A percentile compares a stretch with the other conserved stretches of the same genome.
Conservation (phyloP, 2,797 vertebrate genomes). For the Pseudochaenichthys georgianus region DNA sequence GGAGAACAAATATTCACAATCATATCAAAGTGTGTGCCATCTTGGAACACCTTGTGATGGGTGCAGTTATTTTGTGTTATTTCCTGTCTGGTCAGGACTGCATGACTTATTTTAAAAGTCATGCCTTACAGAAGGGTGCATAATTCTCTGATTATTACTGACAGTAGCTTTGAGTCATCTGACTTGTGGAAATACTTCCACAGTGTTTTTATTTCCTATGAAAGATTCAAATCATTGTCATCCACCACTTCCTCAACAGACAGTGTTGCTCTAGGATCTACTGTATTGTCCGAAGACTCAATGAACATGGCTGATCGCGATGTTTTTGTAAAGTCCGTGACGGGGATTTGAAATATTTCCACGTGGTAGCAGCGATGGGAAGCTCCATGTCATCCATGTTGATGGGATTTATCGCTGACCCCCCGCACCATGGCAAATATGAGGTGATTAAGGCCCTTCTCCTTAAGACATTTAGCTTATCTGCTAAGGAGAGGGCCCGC, state of each 20-base stretch:
- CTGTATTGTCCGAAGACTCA: too few relatives aligned
- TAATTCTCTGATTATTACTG: neutral
- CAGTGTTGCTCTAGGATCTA: neutral
- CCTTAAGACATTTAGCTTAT: too few relatives aligned
- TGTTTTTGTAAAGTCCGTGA: too few relatives aligned
- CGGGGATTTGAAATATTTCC: too few relatives aligned
- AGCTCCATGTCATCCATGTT: too few relatives aligned
- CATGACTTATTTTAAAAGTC: slow-evolving; percentile 5
- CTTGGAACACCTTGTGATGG: slow-evolving; percentile 20
- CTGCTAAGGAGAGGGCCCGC: too few relatives aligned
- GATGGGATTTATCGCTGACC: too few relatives aligned
- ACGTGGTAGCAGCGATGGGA: too few relatives aligned
- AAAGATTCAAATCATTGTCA: neutral
- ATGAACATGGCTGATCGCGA: too few relatives aligned
- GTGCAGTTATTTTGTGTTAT: slow-evolving; percentile 14
- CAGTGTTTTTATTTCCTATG: neutral
- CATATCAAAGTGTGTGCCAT: slow-evolving; percentile 38
- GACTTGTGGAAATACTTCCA: neutral
- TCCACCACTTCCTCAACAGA: neutral
- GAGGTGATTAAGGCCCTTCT: too few relatives aligned
- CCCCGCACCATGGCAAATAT: too few relatives aligned
- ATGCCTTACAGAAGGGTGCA: slow-evolving; percentile 1
- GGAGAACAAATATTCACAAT: slow-evolving; percentile 16
- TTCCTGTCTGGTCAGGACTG: slow-evolving; percentile 15
- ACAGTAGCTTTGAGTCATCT: slow-evolving; percentile 3